Base-by-base conservation (phyloP, 2,113 vertebrate species). In the Bettongia penicillata region DNA sequence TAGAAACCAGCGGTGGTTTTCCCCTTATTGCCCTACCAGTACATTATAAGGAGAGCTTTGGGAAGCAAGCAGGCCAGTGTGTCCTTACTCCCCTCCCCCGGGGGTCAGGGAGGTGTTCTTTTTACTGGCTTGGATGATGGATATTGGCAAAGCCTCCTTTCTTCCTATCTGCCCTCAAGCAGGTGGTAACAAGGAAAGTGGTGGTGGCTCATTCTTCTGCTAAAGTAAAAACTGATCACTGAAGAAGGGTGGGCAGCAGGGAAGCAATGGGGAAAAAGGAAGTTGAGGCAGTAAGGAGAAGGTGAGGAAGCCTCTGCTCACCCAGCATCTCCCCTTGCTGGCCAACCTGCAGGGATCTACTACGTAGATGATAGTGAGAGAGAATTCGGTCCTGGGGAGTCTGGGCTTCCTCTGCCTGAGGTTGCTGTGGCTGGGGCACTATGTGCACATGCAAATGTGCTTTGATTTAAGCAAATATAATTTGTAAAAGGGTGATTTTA, bases 401-500 rank as follows among this genome's bases (percentile, higher is more conserved):
- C 51, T 92, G n/a, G 23, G 24, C 55, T 91, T 52, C 68, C 61
- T 53, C 14, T 51, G 91, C 77, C 92, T 94, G 94, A 89, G 52
- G 93, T 52, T 55, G 53, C 91, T 92, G 90, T 12, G 91, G 25
- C 92, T 48, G 91, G 91, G 68, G 4, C 37, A 55, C 61, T 92
- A n/a, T 12, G 37, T n/a, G n/a, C 43, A 92, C 25, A 84, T 51
- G 94, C 37, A 94, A 95, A 77, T 19, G 28, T 92, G 23, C 47
- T 49, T 94, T 96, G 47, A 95, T 93, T 93, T 95, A 95, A 95
- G 51, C 31, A 51, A 95, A 53, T 2, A 43, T 49, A 5, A 51
- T 47, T 92, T 53, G 4, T 92, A 47, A 96, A 96, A 96, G 89
- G 93, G 95, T 9, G 49, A 96, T 93, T 94, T 94, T 31, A 84